These are phyloP conservation scores for Drosophila algonquin DNA, from an alignment of 2,888 invertebrate species.

Conservation along the genomic window DNA sequence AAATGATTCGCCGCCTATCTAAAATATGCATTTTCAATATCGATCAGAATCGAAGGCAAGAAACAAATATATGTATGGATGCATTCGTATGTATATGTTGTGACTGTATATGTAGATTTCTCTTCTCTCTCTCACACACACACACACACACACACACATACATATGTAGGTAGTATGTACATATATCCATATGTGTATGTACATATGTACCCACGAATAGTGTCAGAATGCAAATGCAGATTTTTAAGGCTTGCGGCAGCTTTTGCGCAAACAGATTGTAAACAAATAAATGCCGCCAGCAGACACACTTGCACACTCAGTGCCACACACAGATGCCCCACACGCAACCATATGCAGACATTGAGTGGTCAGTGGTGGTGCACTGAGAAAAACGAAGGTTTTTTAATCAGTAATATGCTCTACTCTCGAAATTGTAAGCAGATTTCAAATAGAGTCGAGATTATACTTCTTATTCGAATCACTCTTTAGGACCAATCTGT, in stretches of 20 bases:
- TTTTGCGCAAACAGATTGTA: constrained; percentile 73
- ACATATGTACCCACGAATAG: constrained; percentile 3
- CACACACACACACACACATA: constrained; percentile 20
- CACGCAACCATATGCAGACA: constrained; percentile 31
- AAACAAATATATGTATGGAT: constrained; percentile 23
- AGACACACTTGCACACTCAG: constrained; percentile 42
- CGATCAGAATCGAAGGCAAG: constrained; percentile 10
- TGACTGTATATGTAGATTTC: constrained; percentile 39
- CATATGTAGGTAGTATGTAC: not conserved
- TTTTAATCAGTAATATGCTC: too few relatives aligned
- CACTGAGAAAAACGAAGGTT: not conserved
- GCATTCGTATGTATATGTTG: constrained; percentile 17
- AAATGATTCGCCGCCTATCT: not conserved
- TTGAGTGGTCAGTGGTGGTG: constrained; percentile 55
- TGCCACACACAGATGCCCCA: not conserved
- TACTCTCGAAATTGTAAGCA: not conserved
- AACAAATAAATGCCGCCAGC: constrained; percentile 79
- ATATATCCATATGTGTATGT: not conserved
- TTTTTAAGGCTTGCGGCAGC: constrained; percentile 69
- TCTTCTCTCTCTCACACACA: constrained; percentile 8
- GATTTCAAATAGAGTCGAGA: not conserved
- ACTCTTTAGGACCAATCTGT: too few relatives aligned
- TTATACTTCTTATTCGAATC: not conserved
- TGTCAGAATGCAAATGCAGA: constrained; percentile 63
- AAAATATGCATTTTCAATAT: constrained; percentile 46